phyloP scores from a whole-genome alignment of 2,113 vertebrate genomes.

The Python bivittatus region DNA sequence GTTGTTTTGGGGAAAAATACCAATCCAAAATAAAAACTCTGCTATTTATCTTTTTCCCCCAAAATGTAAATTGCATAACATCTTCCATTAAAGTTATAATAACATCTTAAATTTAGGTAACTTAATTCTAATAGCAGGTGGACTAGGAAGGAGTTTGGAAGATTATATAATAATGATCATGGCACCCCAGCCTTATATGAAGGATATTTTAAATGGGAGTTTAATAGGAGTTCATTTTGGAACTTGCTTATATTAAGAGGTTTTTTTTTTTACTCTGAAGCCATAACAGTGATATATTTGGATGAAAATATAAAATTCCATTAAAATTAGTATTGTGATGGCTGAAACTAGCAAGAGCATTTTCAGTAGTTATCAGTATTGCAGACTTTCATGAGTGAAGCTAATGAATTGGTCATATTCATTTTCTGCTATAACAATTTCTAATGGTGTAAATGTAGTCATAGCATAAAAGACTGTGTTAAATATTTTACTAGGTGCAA shows the following conservation, averaged over 20 bases:
- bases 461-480: not conserved
- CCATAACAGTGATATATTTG: not conserved
- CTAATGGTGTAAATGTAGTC: too few species aligned
- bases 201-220: not conserved
- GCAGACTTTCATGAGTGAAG: not conserved
- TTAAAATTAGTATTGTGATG: not conserved
- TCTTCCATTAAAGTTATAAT: not conserved
- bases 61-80: not conserved
- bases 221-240: not conserved
- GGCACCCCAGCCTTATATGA: not conserved
- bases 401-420: not conserved
- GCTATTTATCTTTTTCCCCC: not conserved
- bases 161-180: not conserved
- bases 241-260: not conserved
- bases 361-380: not conserved
- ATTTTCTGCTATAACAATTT: too few species aligned
- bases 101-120: not conserved
- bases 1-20: not conserved
- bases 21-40: not conserved
- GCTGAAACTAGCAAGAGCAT: too few species aligned
- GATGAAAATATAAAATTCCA: too few species aligned
- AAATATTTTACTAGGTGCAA: not conserved
- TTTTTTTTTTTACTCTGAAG: not conserved
- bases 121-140: slow-evolving; percentile 3
- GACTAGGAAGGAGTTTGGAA: not conserved